These are phyloP conservation scores for Bombus difficillimus DNA, from an alignment of 1,140 invertebrate species.

Conservation along the genomic window DNA sequence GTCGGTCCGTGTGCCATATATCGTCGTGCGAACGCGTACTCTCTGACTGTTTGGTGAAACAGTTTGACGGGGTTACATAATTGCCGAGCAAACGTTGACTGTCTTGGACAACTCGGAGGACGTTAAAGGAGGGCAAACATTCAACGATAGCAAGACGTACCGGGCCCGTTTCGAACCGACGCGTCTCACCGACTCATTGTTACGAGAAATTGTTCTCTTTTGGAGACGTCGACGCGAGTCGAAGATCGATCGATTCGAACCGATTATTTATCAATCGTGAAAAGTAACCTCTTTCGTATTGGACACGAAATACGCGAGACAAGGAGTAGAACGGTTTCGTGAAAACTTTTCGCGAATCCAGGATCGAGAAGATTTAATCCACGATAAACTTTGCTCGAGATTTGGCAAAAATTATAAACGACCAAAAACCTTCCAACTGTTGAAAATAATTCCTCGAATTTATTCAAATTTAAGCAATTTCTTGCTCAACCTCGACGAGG, in stretches of 20 bases:
- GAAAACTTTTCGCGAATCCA: too few species aligned
- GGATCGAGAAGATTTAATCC: too few species aligned
- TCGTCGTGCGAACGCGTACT: constrained; percentile 72
- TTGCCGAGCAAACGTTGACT: constrained; percentile 78
- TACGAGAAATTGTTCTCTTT: constrained; percentile 46
- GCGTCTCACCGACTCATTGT: constrained; percentile 13
- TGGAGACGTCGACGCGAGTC: constrained; percentile 16
- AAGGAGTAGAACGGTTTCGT: too few species aligned
- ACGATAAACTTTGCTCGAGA: too few species aligned
- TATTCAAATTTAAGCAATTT: too few species aligned
- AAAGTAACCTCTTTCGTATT: neutral
- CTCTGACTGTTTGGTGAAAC: constrained; percentile 76
- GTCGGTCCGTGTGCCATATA: constrained; percentile 52
- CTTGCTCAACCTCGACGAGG: too few species aligned
- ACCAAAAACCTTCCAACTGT: too few species aligned
- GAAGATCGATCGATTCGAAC: constrained; percentile 60
- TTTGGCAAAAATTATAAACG: too few species aligned
- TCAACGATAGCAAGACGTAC: constrained; percentile 26
- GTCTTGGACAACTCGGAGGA: constrained; percentile 66
- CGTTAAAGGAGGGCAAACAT: constrained; percentile 67
- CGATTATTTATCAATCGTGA: constrained; percentile 46
- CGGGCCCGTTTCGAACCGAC: neutral
- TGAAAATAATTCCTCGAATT: too few species aligned
- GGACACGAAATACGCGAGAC: neutral
- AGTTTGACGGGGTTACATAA: constrained; percentile 79